phyloP scores from a whole-genome alignment of 2,797 vertebrate species.

The Silurus aristotelis region DNA sequence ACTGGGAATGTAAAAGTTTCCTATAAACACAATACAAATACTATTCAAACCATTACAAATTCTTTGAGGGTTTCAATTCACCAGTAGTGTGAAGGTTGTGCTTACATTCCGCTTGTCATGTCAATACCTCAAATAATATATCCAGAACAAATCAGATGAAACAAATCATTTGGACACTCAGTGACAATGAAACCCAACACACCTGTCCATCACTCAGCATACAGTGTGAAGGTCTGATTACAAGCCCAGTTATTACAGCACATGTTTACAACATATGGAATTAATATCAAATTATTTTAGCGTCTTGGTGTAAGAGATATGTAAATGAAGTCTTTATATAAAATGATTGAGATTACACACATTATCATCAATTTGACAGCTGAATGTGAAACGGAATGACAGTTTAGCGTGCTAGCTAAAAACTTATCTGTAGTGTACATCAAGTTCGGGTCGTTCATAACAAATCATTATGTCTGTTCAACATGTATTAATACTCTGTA shows the following conservation, averaged over 20 bases:
- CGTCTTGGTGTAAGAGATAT: no score
- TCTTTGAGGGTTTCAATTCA: neutral
- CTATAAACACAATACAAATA: no score
- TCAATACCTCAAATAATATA: neutral
- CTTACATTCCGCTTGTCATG: neutral
- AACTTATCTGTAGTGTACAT: neutral
- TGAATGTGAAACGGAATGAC: no score
- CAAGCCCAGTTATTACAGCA: neutral
- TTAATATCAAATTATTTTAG: neutral
- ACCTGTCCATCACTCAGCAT: neutral
- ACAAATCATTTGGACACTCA: neutral
- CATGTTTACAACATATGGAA: neutral
- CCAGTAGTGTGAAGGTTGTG: neutral
- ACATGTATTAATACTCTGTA: neutral
- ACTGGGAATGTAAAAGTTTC: no score
- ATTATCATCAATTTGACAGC: neutral
- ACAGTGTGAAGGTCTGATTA: neutral
- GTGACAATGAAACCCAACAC: neutral
- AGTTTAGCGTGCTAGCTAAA: constrained; percentile 3
- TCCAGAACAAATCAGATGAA: neutral
- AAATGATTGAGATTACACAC: neutral
- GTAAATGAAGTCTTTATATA: neutral
- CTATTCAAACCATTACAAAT: no score
- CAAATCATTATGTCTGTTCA: neutral
- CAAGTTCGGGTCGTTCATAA: neutral